phyloP scores from a whole-genome alignment of 2,797 vertebrate species.

The Cheracebus regulus region DNA sequence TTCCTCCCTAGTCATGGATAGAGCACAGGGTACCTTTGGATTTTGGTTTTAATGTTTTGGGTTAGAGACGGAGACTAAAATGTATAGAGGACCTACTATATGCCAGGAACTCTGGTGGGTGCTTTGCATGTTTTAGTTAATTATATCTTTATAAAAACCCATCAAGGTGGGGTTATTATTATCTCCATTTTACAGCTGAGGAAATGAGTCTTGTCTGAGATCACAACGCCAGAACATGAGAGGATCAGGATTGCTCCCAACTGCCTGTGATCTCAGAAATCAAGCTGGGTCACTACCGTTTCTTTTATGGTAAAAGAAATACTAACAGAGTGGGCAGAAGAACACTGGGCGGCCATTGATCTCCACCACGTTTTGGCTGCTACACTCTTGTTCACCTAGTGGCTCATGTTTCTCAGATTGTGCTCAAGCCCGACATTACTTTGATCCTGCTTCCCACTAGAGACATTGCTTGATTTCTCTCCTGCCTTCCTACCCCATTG shows the following conservation, averaged over 20 bases:
- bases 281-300: background rate
- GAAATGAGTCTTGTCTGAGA: background rate
- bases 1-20: conserved; percentile 7
- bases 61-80: background rate
- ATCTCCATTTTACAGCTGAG: background rate
- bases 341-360: rapidly evolving
- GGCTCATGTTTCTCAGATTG: background rate
- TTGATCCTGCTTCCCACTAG: background rate
- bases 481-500: background rate
- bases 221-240: background rate
- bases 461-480: background rate
- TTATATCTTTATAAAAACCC: background rate
- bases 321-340: background rate
- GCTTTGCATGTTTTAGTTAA: background rate
- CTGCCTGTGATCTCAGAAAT: background rate
- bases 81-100: background rate
- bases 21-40: conserved; percentile 9
- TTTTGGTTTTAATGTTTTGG: background rate
- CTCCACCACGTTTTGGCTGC: background rate
- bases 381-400: background rate
- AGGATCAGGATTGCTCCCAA: background rate
- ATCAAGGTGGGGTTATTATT: background rate
- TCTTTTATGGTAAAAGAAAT: background rate
- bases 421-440: background rate
- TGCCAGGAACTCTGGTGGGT: background rate